Conservation (phyloP, 2,888 invertebrate genomes). For the Acheta domesticus region DNA sequence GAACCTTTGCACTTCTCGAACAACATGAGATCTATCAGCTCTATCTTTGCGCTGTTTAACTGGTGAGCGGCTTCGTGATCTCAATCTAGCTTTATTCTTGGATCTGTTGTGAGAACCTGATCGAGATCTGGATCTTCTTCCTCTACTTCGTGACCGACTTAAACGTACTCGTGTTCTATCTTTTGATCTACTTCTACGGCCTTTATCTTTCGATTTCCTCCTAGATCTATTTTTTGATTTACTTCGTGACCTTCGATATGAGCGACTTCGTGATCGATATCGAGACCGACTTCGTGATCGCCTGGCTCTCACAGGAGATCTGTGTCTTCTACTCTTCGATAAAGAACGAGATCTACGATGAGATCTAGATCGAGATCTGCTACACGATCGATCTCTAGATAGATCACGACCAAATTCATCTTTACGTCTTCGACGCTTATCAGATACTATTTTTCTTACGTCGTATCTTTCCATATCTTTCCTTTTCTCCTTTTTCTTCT, state of each 20-base stretch:
- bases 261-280: slow-evolving; percentile 37
- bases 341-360: slow-evolving; percentile 44
- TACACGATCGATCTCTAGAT: slow-evolving; percentile 48
- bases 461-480: slow-evolving; percentile 80
- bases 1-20: slow-evolving; percentile 21
- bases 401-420: slow-evolving; percentile 78
- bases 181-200: slow-evolving; percentile 47
- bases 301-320: slow-evolving; percentile 33
- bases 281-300: slow-evolving; percentile 37
- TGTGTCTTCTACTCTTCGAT: slow-evolving; percentile 41
- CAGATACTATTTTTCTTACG: slow-evolving; percentile 72
- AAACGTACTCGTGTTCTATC: slow-evolving; percentile 43
- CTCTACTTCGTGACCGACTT: slow-evolving; percentile 42
- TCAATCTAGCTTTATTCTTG: slow-evolving; percentile 43
- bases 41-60: slow-evolving; percentile 40
- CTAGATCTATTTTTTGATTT: slow-evolving; percentile 43
- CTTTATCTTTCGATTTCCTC: slow-evolving; percentile 41
- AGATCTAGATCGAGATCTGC: slow-evolving; percentile 44
- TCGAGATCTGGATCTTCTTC: slow-evolving; percentile 43
- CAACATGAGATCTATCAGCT: slow-evolving; percentile 27
- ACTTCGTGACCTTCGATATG: slow-evolving; percentile 36
- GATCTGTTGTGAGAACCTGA: slow-evolving; percentile 45
- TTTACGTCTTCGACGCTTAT: slow-evolving; percentile 59
- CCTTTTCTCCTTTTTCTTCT: slow-evolving; percentile 59
- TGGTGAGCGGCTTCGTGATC: slow-evolving; percentile 44